Base-by-base conservation (phyloP, 1,140 invertebrate genomes). In the Mamestra configurata region DNA sequence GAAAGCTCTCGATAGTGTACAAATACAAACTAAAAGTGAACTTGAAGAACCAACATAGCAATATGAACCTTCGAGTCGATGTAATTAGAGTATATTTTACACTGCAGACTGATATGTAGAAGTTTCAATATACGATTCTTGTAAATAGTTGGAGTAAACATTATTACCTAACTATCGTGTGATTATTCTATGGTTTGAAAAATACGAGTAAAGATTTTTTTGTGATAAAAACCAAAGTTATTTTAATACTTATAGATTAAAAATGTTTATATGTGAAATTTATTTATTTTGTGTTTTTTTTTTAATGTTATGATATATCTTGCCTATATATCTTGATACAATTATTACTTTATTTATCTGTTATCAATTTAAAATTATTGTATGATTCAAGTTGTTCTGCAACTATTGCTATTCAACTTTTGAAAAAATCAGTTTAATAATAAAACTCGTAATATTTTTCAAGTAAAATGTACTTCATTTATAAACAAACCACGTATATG, bases 21-120 rank as follows among this genome's bases (percentile, higher is more conserved):
- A 72, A 35, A 83, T 75, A 81, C 82, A 81, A 83, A 84, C 72
- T 71, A 77, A 79, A 51, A 84, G 75, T 70, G 81, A 87, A 64
- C 72, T 88, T n/a, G 92, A 92, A 81, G 93, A 94, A 90, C 91
- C 92, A 86, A 94, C 93, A 89, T 94, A 94, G 90, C 86, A 88
- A 91, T 91, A 85, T 89, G 76, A 87, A 88, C 70, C 57, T 64
- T 86, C 88, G 86, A 35, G 83, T 89, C 84, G 88, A 90, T 89
- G 85, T 79, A 80, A 86, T 88, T 92, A 93, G 89, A 86, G 75
- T 88, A 89, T 70, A 92, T 85, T 87, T 92, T 93, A 93, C 85
- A 91, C 87, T 85, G 87, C 93, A 93, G 93, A 94, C 93, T 94
- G 93, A 94, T 91, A 90, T 86, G 83, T 93, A 92, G 90, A 86